Base-by-base conservation (phyloP, 1,140 invertebrate genomes). In the Zaprionus ghesquierei region DNA sequence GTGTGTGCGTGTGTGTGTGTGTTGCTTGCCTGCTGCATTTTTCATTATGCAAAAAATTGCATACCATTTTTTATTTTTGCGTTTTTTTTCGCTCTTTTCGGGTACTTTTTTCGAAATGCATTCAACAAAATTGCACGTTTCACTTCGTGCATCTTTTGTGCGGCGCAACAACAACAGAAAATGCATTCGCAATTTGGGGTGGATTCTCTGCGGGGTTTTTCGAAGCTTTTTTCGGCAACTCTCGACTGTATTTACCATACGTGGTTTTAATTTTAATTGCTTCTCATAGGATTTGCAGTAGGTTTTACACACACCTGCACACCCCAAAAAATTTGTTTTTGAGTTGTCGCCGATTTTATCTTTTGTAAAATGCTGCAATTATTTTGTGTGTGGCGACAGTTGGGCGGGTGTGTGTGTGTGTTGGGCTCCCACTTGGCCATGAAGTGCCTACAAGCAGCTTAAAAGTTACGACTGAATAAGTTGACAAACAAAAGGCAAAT, bases 261-360 rank as follows among this genome's bases (percentile, higher is more conserved):
- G 82, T 86, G 84, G 79, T 87, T 87, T 89, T 79, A 77, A 89
- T 89, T 89, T 89, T 89, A 89, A 89, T 89, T 89, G 84, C 84
- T 89, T 78, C 79, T 89, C 84, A 81, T 75, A 74, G 23, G 53
- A 69, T 69, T 74, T 64, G 44, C n/a, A 8, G 6, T 27, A 64
- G 63, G 60, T 55, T 54, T 41, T 18, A 59, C 33, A 55, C 33
- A n/a, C n/a, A n/a, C n/a, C n/a, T n/a, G n/a, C n/a, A n/a, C n/a
- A n/a, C n/a, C n/a, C n/a, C n/a, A n/a, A n/a, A n/a, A n/a, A n/a
- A 38, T 54, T 75, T 59, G 59, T 81, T 77, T 77, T 72, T 75
- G 75, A 79, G 84, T 86, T 87, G 82, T 77, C 65, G 80, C 63
- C 75, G 86, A 90, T 90, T 82, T 90, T 90, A 90, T 90, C 87